A percentile compares a stretch with the other conserved stretches of the same genome.
phyloP scores from a whole-genome alignment of 2,797 vertebrate species.

The Lagocephalus sceleratus region DNA sequence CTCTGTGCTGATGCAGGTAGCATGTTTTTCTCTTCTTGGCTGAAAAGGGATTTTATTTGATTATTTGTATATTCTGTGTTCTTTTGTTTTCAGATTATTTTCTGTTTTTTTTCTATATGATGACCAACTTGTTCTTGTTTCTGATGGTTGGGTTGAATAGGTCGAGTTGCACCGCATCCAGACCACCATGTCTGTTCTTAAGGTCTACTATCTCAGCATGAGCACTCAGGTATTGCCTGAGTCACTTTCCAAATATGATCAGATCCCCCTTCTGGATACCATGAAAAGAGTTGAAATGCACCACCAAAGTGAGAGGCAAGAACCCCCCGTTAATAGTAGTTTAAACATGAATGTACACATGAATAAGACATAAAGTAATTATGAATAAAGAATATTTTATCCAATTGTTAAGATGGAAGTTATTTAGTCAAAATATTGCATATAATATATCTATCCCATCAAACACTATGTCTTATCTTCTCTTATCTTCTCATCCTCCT shows the following conservation, averaged over 20 bases:
- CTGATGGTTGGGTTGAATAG: constrained; percentile 69
- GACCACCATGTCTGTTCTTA: constrained; percentile 79
- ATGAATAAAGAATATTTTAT: too few species aligned
- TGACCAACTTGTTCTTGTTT: too few species aligned
- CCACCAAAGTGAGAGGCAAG: constrained; percentile 42
- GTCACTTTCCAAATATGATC: constrained; percentile 50
- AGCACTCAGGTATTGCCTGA: constrained; percentile 65
- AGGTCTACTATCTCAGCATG: constrained; percentile 85
- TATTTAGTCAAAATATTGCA: too few species aligned
- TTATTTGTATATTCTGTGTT: not conserved
- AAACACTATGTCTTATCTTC: too few species aligned
- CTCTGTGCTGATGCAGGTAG: constrained; percentile 84
- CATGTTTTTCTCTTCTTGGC: not conserved
- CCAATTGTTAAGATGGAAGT: too few species aligned
- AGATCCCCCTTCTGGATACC: constrained; percentile 74
- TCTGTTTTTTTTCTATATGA: too few species aligned
- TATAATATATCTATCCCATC: too few species aligned
- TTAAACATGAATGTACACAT: not conserved
- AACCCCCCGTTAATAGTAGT: not conserved
- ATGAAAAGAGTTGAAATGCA: constrained; percentile 21
- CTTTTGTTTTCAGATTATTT: too few species aligned
- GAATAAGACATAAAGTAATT: too few species aligned
- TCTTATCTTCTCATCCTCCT: too few species aligned
- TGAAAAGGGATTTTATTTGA: not conserved
- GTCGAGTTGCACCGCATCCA: constrained; percentile 88